Evolutionary conservation across 2,113 vertebrate species (phyloP), one percentile per base, ranked within the genome.

Genomic region (Erythrocercus mccallii): DNA sequence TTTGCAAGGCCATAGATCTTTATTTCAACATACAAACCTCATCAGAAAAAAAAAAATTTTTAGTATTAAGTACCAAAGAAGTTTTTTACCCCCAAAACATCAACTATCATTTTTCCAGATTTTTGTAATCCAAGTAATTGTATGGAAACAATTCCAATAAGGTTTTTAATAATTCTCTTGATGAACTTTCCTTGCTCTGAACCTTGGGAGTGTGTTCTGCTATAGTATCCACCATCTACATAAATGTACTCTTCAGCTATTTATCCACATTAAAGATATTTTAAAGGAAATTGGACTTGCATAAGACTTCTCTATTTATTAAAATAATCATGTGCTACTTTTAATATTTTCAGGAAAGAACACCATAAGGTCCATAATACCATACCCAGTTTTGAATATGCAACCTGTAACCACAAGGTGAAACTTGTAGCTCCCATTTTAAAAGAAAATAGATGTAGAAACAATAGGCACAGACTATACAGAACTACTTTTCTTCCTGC

Each of bases 241-340:
- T 51, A 48, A 92, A 88, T 56, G 47, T 13, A 70, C 22, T 65
- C 21, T 48, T 58, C 20, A 57, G 51, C 2, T 45, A 19, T 66
- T n/a, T 60, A 60, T 33, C 9, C 24, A 80, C 31, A 44, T 81
- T 78, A 96, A 92, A 45, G 30, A 81, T 25, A 94, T 95, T 96
- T 96, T 35, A 57, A 73, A 70, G 27, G 95, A 54, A 96, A 89
- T 28, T 70, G 30, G 20, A 69, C 78, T 95, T 95, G 51, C 30
- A 86, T 88, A 95, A 81, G 71, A 92, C 28, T 72, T 22, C 57
- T 96, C 9, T 51, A 54, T 73, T 86, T 72, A 95, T 93, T 96
- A 90, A 74, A 91, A 76, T 93, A 95, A 57, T 64, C 35, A 61
- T 44, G 28, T 84, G 40, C 44, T 25, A 83, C 6, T 95, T 96